Evolutionary conservation across 2,797 vertebrate genomes (phyloP).

Genomic region (Girardinus metallicus): DNA sequence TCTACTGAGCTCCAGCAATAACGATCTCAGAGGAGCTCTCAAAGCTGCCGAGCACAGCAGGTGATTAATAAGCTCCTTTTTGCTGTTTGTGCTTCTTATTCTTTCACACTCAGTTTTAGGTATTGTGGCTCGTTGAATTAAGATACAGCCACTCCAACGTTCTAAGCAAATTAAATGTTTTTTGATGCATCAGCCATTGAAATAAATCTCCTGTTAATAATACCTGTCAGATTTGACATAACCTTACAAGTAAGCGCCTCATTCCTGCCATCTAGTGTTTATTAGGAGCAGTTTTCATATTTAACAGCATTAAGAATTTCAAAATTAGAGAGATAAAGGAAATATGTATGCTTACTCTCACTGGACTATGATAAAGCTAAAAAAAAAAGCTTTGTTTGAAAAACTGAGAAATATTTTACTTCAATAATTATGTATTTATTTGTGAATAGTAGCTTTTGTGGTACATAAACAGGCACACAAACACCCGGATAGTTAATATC

Average conservation of each 20-base stretch:
- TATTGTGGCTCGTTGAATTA: conserved; percentile 31
- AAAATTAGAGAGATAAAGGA: neutral
- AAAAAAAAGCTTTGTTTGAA: neutral
- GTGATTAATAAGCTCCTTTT: conserved; percentile 53
- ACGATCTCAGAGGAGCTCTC: conserved; percentile 51
- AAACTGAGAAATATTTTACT: neutral
- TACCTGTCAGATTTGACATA: conserved; percentile 18
- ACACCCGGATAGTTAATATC: conserved; percentile 31
- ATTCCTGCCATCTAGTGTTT: conserved; percentile 64
- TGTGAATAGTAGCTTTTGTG: neutral
- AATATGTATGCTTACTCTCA: neutral
- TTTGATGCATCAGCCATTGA: conserved; percentile 16
- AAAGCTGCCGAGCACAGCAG: conserved; percentile 65
- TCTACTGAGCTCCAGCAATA: conserved; percentile 61
- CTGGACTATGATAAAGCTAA: neutral
- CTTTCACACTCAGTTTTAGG: conserved; percentile 18
- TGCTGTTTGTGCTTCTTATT: conserved; percentile 44
- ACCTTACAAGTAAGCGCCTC: neutral
- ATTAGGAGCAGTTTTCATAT: conserved; percentile 10
- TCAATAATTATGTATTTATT: neutral
- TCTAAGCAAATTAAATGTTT: conserved; percentile 16
- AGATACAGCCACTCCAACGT: conserved; percentile 15
- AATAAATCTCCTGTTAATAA: conserved; percentile 35
- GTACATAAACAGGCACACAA: conserved; percentile 3
- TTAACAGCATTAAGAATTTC: neutral